phyloP scores from a whole-genome alignment of 1,140 invertebrate species.

The Polypedilum vanderplanki region DNA sequence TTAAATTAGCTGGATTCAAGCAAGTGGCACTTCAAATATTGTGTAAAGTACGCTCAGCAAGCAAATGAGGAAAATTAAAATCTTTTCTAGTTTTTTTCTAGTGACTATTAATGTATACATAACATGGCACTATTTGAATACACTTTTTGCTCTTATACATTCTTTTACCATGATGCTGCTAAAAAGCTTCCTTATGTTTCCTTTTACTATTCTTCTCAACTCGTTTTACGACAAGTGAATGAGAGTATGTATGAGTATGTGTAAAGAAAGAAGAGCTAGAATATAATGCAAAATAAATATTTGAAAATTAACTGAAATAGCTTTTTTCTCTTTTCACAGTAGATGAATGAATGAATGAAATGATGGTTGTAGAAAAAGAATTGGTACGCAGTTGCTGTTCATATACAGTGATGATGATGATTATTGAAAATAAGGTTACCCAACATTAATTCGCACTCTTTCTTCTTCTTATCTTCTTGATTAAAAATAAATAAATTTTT shows the following conservation, averaged over 20 bases:
- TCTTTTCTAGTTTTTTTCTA: too few relatives aligned
- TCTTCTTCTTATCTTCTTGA: constrained; percentile 20
- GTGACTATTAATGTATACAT: too few relatives aligned
- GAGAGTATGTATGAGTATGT: not conserved
- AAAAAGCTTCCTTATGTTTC: not conserved
- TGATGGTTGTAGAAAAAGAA: not conserved
- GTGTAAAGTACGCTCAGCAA: too few relatives aligned
- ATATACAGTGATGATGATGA: not conserved
- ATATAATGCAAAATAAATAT: constrained; percentile 27
- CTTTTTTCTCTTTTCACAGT: not conserved
- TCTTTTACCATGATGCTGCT: not conserved
- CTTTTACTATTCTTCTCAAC: not conserved
- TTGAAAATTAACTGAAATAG: constrained; percentile 21
- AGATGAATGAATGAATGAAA: not conserved
- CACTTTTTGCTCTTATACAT: too few relatives aligned
- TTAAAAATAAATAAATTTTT: constrained; percentile 27
- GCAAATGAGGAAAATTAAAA: too few relatives aligned
- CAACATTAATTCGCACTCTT: constrained; percentile 24
- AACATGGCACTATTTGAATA: too few relatives aligned
- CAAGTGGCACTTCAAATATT: too few relatives aligned
- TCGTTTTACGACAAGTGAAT: not conserved
- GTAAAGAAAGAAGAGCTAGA: not conserved
- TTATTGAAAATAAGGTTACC: constrained; percentile 27
- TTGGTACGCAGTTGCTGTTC: not conserved
- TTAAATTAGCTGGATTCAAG: too few relatives aligned